A percentile compares a stretch with the other conserved stretches of the same genome.
Conservation (phyloP, 2,797 vertebrate genomes). For the Lepidocolaptes lacrymiger region DNA sequence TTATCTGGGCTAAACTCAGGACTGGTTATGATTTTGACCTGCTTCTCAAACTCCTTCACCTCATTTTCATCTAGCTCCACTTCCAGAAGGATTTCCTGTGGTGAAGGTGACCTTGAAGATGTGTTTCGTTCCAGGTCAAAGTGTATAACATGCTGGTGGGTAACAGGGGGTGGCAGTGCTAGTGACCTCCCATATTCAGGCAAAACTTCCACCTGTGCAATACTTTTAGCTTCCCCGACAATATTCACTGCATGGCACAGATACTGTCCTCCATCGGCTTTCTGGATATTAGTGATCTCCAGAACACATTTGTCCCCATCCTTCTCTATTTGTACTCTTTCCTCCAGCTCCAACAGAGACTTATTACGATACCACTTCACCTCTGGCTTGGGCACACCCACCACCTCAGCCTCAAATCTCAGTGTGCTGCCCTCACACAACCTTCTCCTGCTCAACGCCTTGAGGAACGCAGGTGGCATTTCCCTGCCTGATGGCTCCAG, state of each 20-base stretch:
- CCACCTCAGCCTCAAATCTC: constrained; percentile 87
- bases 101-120: constrained; percentile 93
- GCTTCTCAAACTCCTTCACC: constrained; percentile 96
- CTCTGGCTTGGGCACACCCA: constrained; percentile 89
- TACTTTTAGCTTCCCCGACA: constrained; percentile 92
- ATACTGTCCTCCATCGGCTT: constrained; percentile 90
- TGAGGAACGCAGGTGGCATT: constrained; percentile 94
- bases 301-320: constrained; percentile 86
- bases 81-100: constrained; percentile 97
- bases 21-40: constrained; percentile 96
- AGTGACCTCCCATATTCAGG: constrained; percentile 85
- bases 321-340: constrained; percentile 84
- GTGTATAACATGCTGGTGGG: constrained; percentile 96
- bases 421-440: constrained; percentile 87
- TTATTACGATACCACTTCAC: constrained; percentile 95
- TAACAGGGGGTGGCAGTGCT: constrained; percentile 89
- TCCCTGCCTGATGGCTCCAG: constrained; percentile 84
- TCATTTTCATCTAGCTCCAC: constrained; percentile 97
- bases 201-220: constrained; percentile 86
- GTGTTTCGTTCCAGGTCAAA: constrained; percentile 90
- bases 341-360: constrained; percentile 80
- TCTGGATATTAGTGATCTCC: constrained; percentile 82
- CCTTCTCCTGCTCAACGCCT: constrained; percentile 86
- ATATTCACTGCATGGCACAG: constrained; percentile 94
- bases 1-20: constrained; percentile 94